Evolutionary conservation across 1,140 invertebrate genomes (phyloP), one percentile per base, ranked within the genome.

Genomic region (Drosophila eugracilis): DNA sequence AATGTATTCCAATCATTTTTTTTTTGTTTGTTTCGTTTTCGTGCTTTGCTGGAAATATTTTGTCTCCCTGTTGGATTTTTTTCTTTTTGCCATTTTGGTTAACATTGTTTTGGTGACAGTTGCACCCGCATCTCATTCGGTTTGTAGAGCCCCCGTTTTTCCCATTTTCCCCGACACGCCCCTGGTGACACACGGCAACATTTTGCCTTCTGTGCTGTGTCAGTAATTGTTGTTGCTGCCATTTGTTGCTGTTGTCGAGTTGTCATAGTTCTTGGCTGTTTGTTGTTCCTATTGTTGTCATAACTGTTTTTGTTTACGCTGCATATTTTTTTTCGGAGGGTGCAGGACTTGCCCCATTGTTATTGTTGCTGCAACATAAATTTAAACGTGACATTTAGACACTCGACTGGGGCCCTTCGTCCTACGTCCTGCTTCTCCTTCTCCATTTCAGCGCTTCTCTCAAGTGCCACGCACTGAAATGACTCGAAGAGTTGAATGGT

Each of bases 251-350:
- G 37, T 71, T 71, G 67, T 52, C 57, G 70, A 62, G 70, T 74
- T 72, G 72, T 71, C 63, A 66, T 73, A 71, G 69, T 78, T 86
- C 75, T 70, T 60, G 58, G 24, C 65, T 70, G 67, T 79, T 74
- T 74, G 76, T 83, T 78, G 75, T 75, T 76, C 62, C 77, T 77
- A 70, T 86, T 88, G 81, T 88, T 81, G 67, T 78, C 74, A 71
- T 78, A 77, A 75, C 76, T 85, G 74, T 78, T 88, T 78, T 63
- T 78, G 63, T 88, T 78, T 84, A 73, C 58, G 67, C 48, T 67
- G 83, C 74, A 66, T 74, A 58, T 78, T 45, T 59, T 22, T 26
- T 26, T 22, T 34, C 14, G 28, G 21, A 21, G 36, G 22, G 14
- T 21, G 26, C 58, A 32, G 15, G 19, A 24, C 17, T 21, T 24